A percentile compares a stretch with the other conserved stretches of the same genome.
Evolutionary conservation across 35 echinoderm and acorn worm species (phyloP).

Genomic region (Patiria miniata): DNA sequence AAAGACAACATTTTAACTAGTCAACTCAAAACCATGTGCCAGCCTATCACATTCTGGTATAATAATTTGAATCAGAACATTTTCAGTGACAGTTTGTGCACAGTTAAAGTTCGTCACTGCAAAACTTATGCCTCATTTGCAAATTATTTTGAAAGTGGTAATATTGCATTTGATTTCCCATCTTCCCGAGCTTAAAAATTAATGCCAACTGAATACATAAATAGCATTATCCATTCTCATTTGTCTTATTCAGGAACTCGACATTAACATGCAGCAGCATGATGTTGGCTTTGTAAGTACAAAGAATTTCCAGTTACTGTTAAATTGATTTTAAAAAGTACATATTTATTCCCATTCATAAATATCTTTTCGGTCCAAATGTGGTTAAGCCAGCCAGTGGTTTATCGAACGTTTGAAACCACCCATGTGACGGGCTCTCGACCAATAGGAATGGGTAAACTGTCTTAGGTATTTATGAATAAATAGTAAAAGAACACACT

Average conservation of each 20-base stretch:
- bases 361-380: not conserved
- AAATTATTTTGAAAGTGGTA: no score
- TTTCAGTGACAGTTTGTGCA: no score
- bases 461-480: no score
- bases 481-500: not conserved
- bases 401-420: no score
- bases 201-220: not conserved
- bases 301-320: not conserved
- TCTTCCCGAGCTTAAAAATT: not conserved
- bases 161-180: not conserved
- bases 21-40: no score
- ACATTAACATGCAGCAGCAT: constrained; percentile 25
- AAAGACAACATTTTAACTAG: not conserved
- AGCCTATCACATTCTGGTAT: no score
- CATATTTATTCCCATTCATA: no score
- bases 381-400: not conserved
- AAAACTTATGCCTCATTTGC: no score
- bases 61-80: no score
- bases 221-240: not conserved
- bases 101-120: no score
- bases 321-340: not conserved
- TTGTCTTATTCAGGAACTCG: not conserved
- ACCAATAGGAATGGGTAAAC: no score
- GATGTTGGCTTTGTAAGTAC: not conserved
- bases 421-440: no score